phyloP scores from a whole-genome alignment of 2,113 vertebrate genomes.

The Dunckerocampus dactyliophorus region DNA sequence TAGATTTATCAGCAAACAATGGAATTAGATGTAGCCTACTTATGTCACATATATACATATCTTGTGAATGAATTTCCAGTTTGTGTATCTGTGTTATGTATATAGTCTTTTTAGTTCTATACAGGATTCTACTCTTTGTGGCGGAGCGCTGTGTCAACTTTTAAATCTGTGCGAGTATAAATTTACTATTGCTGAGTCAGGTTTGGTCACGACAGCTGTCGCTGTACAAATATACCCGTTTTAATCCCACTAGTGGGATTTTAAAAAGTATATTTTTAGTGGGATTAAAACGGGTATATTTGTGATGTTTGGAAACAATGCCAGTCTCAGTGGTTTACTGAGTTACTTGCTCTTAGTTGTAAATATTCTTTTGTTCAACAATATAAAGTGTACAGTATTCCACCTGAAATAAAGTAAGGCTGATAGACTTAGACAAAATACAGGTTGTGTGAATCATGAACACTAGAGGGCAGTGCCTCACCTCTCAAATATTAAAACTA shows the following conservation, averaged over 20 bases:
- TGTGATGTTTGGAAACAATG: neutral
- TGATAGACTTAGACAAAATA: neutral
- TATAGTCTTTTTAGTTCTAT: neutral
- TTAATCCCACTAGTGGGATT: too few species aligned
- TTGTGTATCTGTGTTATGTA: neutral
- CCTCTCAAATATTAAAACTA: neutral
- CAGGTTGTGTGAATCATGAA: neutral
- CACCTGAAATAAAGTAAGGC: slow-evolving; percentile 2
- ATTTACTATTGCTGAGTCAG: neutral
- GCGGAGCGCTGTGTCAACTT: neutral
- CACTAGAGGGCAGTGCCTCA: slow-evolving; percentile 39
- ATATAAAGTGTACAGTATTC: neutral
- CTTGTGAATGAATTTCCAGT: neutral
- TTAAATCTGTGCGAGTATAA: neutral
- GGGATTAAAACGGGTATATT: neutral
- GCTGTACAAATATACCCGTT: too few species aligned
- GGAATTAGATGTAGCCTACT: too few species aligned
- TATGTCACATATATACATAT: neutral
- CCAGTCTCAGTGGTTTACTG: neutral
- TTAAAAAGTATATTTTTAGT: neutral
- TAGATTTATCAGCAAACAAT: too few species aligned
- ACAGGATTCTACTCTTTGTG: neutral
- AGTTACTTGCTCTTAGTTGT: neutral
- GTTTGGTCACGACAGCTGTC: slow-evolving; percentile 15
- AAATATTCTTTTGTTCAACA: neutral